phyloP scores from a whole-genome alignment of 2,797 vertebrate species.

The Natrix natrix region DNA sequence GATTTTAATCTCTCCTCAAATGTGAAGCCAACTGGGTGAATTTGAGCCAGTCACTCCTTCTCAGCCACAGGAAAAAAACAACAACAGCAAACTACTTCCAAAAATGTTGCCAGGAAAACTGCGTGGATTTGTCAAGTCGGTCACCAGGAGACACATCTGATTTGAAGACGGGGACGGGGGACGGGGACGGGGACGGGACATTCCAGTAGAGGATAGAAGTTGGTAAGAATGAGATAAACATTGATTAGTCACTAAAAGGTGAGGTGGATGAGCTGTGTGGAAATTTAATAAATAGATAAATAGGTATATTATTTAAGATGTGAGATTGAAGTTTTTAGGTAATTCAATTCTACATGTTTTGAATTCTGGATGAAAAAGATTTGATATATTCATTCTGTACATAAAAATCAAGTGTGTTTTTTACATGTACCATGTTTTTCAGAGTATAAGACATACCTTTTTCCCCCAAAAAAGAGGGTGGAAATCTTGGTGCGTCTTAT shows the following conservation, averaged over 20 bases:
- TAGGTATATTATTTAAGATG: not conserved
- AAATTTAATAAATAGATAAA: not conserved
- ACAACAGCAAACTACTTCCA: not conserved
- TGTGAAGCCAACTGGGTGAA: not conserved
- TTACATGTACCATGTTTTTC: not conserved
- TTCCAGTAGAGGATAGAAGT: not conserved
- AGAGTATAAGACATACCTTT: too few relatives aligned
- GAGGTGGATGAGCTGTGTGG: not conserved
- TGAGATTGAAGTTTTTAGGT: not conserved
- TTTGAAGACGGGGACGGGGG: not conserved
- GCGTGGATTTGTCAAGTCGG: not conserved
- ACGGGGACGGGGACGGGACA: too few relatives aligned
- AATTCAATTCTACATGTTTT: not conserved
- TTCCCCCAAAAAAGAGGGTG: too few relatives aligned
- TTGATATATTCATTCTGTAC: not conserved
- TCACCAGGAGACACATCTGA: not conserved
- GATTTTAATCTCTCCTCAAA: not conserved
- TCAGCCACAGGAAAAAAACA: not conserved
- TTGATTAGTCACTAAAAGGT: not conserved
- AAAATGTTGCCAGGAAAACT: not conserved
- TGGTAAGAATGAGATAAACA: not conserved
- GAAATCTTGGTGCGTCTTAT: too few relatives aligned
- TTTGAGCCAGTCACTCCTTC: not conserved
- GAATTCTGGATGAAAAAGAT: conserved; percentile 24
- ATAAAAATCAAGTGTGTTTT: not conserved